These are phyloP conservation scores for Idris sp. DNA, from an alignment of 1,140 invertebrate species.

Conservation along the genomic window DNA sequence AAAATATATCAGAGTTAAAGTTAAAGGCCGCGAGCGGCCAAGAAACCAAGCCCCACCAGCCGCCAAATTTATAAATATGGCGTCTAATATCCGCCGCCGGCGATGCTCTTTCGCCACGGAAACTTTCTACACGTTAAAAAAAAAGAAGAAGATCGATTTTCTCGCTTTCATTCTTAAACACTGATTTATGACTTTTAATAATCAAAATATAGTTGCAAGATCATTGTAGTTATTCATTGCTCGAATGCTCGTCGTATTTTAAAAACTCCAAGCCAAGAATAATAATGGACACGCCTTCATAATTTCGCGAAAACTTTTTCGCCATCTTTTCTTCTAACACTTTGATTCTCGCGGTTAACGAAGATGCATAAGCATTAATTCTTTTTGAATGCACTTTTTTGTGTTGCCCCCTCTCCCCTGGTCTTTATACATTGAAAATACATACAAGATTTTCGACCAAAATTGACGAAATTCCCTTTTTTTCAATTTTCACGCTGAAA, in stretches of 20 bases:
- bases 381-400: no score
- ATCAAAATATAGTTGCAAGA: conserved; percentile 55
- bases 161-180: conserved; percentile 52
- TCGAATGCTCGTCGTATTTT: conserved; percentile 42
- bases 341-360: conserved; percentile 4
- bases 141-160: conserved; percentile 35
- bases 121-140: conserved; percentile 38
- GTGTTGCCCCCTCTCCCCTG: no score
- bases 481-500: no score
- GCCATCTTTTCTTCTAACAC: neutral
- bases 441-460: no score
- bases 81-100: conserved; percentile 68
- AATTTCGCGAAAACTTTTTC: conserved; percentile 12
- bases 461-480: no score
- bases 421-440: no score
- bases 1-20: conserved; percentile 77
- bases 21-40: conserved; percentile 69
- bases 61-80: conserved; percentile 75
- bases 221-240: conserved; percentile 54
- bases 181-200: conserved; percentile 59
- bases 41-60: conserved; percentile 66
- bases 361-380: conserved; percentile 17
- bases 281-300: conserved; percentile 37
- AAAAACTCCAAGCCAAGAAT: conserved; percentile 24
- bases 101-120: conserved; percentile 46